Evolutionary conservation across 2,113 vertebrate genomes (phyloP).

Genomic region (Calyptomena viridis): DNA sequence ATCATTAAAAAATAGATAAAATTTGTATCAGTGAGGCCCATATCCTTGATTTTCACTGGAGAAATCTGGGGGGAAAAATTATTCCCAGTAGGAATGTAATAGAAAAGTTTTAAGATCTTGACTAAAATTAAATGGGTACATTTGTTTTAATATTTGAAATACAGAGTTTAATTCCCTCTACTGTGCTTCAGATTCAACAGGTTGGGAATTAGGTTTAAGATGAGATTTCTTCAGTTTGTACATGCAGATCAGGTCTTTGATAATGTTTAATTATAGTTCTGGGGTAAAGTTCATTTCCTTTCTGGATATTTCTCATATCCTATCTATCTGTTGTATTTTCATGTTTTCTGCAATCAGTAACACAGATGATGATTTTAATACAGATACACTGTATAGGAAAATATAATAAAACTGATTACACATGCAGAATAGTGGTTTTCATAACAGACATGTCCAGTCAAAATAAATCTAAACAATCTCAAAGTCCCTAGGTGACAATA

Average conservation of each 20-base stretch:
- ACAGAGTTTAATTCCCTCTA: not conserved
- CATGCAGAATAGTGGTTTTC: not conserved
- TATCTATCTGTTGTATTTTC: not conserved
- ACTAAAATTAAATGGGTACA: not conserved
- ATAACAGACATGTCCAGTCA: not conserved
- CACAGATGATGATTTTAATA: constrained; percentile 21
- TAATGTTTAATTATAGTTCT: not conserved
- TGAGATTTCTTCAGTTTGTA: not conserved
- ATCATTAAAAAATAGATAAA: not conserved
- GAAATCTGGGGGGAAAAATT: not conserved
- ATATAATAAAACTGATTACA: constrained; percentile 5
- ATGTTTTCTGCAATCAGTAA: not conserved
- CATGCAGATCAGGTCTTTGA: not conserved
- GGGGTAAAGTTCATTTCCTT: constrained; percentile 19
- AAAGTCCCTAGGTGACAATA: not conserved
- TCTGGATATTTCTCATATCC: constrained; percentile 6
- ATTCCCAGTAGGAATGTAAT: not conserved
- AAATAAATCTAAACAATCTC: not conserved
- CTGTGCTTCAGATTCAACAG: not conserved
- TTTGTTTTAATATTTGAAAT: not conserved
- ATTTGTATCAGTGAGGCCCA: not conserved
- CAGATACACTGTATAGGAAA: constrained; percentile 1
- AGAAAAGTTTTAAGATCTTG: not conserved
- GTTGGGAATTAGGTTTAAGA: not conserved
- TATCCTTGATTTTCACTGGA: not conserved